Evolutionary conservation across 2,113 vertebrate genomes (phyloP).

Genomic region (Pelvicachromis taeniatus): DNA sequence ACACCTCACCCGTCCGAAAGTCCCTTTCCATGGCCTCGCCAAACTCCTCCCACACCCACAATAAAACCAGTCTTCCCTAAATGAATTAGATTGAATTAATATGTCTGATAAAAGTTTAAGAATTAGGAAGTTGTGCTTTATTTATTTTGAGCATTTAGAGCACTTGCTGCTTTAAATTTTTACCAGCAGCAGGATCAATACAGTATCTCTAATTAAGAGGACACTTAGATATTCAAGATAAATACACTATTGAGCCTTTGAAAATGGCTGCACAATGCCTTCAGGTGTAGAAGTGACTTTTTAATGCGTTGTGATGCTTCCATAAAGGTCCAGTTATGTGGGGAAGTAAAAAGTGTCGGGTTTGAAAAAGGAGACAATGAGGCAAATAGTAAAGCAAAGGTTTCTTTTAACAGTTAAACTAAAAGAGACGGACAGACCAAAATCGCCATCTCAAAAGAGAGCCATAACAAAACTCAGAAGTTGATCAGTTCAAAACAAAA

Average conservation of each 20-base stretch:
- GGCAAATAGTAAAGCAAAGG: neutral
- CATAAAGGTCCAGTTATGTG: neutral
- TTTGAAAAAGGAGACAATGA: neutral
- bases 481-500: neutral
- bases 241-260: neutral
- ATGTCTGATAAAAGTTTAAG: neutral
- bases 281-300: neutral
- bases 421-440: neutral
- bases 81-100: neutral
- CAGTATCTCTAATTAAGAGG: neutral
- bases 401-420: neutral
- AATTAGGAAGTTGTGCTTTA: neutral
- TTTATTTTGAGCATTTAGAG: neutral
- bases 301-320: neutral
- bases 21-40: no score
- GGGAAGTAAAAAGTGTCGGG: neutral
- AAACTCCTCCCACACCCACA: no score
- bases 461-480: neutral
- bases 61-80: accelerated
- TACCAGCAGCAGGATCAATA: neutral
- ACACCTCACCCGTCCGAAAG: no score
- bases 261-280: neutral
- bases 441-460: neutral
- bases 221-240: neutral
- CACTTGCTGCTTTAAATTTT: neutral